Evolutionary conservation across 2,797 vertebrate species (phyloP).

Genomic region (Anableps anableps): DNA sequence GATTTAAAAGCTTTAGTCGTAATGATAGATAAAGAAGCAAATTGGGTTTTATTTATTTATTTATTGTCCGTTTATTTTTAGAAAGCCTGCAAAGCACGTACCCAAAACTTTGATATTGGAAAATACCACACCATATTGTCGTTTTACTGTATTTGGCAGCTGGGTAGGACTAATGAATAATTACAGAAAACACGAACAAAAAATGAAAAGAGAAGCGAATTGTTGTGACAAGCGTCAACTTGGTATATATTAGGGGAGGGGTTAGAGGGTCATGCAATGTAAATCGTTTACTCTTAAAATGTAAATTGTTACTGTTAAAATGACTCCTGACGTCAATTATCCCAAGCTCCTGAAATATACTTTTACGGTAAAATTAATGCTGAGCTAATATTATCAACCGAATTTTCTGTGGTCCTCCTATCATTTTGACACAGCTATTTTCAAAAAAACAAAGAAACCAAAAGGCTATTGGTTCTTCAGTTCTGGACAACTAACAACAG

Average conservation of each 20-base stretch:
- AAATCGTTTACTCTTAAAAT: background rate
- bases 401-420: no score
- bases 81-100: background rate
- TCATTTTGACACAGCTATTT: no score
- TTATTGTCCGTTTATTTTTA: background rate
- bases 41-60: background rate
- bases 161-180: background rate
- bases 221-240: no score
- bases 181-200: background rate
- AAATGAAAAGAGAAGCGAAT: background rate
- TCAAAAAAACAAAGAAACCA: no score
- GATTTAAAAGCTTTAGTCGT: background rate
- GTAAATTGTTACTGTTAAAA: no score
- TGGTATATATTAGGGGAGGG: no score
- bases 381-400: background rate
- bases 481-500: no score
- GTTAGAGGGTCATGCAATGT: background rate
- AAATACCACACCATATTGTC: background rate
- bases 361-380: background rate
- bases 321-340: no score
- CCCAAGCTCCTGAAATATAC: no score
- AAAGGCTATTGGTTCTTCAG: no score
- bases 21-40: background rate
- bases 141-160: background rate
- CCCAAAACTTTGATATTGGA: background rate